Base-by-base conservation (phyloP, 2,113 vertebrate genomes). In the Rhipidura dahli region DNA sequence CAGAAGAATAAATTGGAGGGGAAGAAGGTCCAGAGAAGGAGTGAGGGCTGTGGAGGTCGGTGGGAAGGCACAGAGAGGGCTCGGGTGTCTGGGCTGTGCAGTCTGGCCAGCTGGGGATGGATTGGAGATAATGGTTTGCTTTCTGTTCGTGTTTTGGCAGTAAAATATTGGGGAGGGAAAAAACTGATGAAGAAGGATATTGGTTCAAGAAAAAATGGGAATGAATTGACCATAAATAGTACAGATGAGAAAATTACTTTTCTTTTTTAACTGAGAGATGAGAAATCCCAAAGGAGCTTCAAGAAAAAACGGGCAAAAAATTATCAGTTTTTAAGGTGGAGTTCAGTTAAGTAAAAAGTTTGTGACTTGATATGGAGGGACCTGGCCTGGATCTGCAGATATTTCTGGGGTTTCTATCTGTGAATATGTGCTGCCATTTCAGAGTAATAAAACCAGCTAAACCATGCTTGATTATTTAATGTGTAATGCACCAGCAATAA, bases 141-240 rank as follows among this genome's bases (percentile, higher is more conserved):
- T 76, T 95, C 87, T 89, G 20, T 79, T 71, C 3, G 0, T 83
- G 75, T 61, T 76, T 31, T 91, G 88, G 82, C 78, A 94, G 61
- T 19, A 40, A 85, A 89, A 35, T 63, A 21, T 19, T 9, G 9
- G 10, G n/a, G 51, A 87, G 49, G 19, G 47, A 24, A n/a, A 35
- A 69, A 77, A 3, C 39, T 47, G 27, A 24, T 76, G 69, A 40
- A 66, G 60, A 47, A 31, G 77, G 42, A 40, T 72, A 84, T 47
- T 89, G 24, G 33, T 76, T 82, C 66, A 85, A 87, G 53, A 64
- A 90, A 73, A 92, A 82, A 68, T 18, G n/a, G 49, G 65, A 68
- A 49, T 71, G 50, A 71, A 60, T 59, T 66, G 78, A 42, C 27
- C 27, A 23, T 88, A 33, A 85, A 35, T 64, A 54, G 28, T 45